Evolutionary conservation across 2,888 invertebrate species (phyloP).

Genomic region (Anarsia innoxiella): DNA sequence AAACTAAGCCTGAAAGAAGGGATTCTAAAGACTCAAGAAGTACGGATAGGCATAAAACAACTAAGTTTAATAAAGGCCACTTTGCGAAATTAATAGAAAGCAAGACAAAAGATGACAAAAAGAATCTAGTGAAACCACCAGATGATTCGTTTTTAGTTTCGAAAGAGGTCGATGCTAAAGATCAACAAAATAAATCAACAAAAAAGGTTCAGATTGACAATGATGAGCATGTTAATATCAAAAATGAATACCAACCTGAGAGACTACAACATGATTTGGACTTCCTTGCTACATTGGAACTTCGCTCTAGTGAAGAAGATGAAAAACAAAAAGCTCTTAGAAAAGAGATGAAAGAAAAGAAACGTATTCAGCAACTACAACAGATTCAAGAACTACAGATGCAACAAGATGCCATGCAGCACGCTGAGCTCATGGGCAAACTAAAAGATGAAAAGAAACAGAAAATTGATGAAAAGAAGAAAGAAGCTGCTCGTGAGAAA

Average conservation of each 20-base stretch:
- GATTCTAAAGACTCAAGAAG: conserved; percentile 81
- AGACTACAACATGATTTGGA: conserved; percentile 72
- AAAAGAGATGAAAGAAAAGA: conserved; percentile 75
- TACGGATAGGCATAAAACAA: conserved; percentile 58
- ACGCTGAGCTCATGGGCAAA: conserved; percentile 52
- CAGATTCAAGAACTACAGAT: conserved; percentile 68
- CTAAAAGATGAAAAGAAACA: conserved; percentile 58
- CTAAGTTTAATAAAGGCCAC: conserved; percentile 76
- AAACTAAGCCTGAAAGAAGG: conserved; percentile 75
- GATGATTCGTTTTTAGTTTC: conserved; percentile 54
- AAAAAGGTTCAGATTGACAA: conserved; percentile 41
- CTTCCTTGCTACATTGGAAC: conserved; percentile 74
- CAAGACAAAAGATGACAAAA: conserved; percentile 76
- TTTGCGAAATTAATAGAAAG: conserved; percentile 75
- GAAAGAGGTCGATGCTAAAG: conserved; percentile 45
- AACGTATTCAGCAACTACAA: conserved; percentile 66
- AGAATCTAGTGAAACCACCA: conserved; percentile 67
- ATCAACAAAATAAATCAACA: conserved; percentile 36
- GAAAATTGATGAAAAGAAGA: conserved; percentile 62
- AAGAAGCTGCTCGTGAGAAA: conserved; percentile 63
- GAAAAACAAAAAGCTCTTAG: conserved; percentile 72
- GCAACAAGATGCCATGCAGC: conserved; percentile 62
- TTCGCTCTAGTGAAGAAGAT: conserved; percentile 75
- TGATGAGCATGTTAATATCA: conserved; percentile 33
- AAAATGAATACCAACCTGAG: conserved; percentile 36